A percentile compares a stretch with the other conserved stretches of the same genome.
Conservation (phyloP, 30 jellyfish, hydroid and myxozoan genomes). For the Sanderia malayensis region DNA sequence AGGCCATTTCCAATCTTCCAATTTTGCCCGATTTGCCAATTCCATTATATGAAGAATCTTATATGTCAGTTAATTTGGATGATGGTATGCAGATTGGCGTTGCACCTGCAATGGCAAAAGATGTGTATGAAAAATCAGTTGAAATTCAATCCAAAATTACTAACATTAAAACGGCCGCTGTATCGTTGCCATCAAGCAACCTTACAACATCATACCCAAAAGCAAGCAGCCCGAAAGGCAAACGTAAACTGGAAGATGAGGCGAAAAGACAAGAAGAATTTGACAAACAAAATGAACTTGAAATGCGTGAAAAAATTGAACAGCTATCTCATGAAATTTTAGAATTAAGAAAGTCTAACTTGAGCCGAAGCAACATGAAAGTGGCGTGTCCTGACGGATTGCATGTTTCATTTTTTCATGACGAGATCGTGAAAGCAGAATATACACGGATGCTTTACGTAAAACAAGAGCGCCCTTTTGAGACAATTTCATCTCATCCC, state of each 20-base stretch:
- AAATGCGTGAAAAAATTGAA: conserved; percentile 32
- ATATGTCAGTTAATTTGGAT: conserved; percentile 14
- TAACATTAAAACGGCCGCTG: neutral
- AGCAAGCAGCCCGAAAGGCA: conserved; percentile 65
- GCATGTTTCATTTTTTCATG: conserved; percentile 56
- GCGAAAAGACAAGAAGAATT: conserved; percentile 58
- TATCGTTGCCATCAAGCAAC: neutral
- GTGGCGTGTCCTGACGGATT: conserved; percentile 83
- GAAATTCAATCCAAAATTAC: neutral
- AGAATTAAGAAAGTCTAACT: conserved; percentile 20
- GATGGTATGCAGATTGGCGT: conserved; percentile 44
- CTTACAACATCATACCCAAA: conserved; percentile 17
- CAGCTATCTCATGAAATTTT: conserved; percentile 8
- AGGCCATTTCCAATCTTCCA: conserved; percentile 25
- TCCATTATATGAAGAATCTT: conserved; percentile 9
- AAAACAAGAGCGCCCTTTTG: conserved; percentile 34
- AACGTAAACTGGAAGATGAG: conserved; percentile 65
- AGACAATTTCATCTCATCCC: conserved; percentile 3
- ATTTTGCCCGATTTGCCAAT: conserved; percentile 28
- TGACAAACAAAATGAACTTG: conserved; percentile 42
- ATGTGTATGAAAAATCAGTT: neutral
- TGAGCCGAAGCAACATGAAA: conserved; percentile 30
- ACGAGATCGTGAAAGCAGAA: conserved; percentile 11
- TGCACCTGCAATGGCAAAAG: conserved; percentile 1
- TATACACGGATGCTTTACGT: conserved; percentile 2